Percentiles rank a stretch among this genome's conserved stretches.
Conservation (phyloP, 2,113 vertebrate genomes). For the Cephalophus harveyi region DNA sequence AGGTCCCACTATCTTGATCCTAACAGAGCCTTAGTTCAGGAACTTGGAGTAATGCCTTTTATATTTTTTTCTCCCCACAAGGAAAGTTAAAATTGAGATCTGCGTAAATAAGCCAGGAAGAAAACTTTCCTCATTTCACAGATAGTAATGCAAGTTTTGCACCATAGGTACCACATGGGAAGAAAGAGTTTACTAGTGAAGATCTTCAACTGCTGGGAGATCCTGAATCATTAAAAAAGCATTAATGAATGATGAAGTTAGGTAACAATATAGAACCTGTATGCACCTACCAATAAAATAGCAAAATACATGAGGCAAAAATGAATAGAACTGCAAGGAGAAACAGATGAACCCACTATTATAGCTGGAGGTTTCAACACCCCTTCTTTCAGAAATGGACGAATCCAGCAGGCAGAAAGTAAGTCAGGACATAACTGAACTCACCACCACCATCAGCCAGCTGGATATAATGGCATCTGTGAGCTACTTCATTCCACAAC, state of each 20-base stretch:
- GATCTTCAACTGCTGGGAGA: not conserved
- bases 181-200: not conserved
- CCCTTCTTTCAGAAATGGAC: not conserved
- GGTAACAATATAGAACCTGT: not conserved
- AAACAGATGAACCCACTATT: not conserved
- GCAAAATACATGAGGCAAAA: not conserved
- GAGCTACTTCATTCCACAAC: not conserved
- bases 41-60: not conserved
- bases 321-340: not conserved
- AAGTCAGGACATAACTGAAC: not conserved
- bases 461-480: not conserved
- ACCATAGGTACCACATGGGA: not conserved
- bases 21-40: not conserved
- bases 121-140: not conserved
- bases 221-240: not conserved
- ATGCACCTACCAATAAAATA: not conserved
- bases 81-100: conserved; percentile 7
- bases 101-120: not conserved
- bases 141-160: not conserved
- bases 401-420: not conserved
- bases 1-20: not conserved
- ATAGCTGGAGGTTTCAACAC: not conserved
- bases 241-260: not conserved
- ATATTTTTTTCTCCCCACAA: not conserved
- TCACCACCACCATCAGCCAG: not conserved